Evolutionary conservation across 2,797 vertebrate genomes (phyloP), one percentile per base, ranked within the genome.

Genomic region (Gambelia wislizenii): DNA sequence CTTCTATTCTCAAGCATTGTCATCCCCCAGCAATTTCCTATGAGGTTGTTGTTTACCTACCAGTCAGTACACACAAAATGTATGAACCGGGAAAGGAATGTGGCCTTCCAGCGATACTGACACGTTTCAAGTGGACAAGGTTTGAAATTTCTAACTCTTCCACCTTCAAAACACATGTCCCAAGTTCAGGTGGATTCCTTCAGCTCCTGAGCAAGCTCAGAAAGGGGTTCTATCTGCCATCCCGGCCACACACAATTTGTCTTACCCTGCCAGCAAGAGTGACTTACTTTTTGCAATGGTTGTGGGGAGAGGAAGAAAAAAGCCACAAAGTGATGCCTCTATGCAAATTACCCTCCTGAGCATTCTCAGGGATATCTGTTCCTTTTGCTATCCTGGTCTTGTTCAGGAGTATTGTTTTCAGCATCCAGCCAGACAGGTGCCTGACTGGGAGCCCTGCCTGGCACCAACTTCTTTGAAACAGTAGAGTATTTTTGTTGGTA

Each of bases 301-400:
- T 67, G 64, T 3, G 64, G 64, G 9, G 10, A 67, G 20, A 18
- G n/a, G 25, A 25, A 25, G 22, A 42, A 14, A 36, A 52, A 20
- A 30, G 30, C 44, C 20, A 25, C 36, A 56, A 52, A 67, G 42
- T 80, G 47, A 42, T 42, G 27, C 81, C 16, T 47, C 14, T 10
- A 33, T 83, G 42, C 64, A 67, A 83, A 64, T 10, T 14, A 49
- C 30, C 18, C 42, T 49, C 61, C 36, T 81, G 52, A 72, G 52
- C 30, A n/a, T 72, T 80, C 78, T 74, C 77, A 44, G 52, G 78
- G n/a, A 67, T 69, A 87, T 87, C 36, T n/a, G 42, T 81, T 81
- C 78, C 49, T 74, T 47, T 67, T 72, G 27, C 20, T 8, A 72
- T 81, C 78, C 16, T 16, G 52, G 49, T 36, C 44, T 16, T 52